Conservation (phyloP, 2,113 vertebrate species). For the Aptenodytes forsteri region DNA sequence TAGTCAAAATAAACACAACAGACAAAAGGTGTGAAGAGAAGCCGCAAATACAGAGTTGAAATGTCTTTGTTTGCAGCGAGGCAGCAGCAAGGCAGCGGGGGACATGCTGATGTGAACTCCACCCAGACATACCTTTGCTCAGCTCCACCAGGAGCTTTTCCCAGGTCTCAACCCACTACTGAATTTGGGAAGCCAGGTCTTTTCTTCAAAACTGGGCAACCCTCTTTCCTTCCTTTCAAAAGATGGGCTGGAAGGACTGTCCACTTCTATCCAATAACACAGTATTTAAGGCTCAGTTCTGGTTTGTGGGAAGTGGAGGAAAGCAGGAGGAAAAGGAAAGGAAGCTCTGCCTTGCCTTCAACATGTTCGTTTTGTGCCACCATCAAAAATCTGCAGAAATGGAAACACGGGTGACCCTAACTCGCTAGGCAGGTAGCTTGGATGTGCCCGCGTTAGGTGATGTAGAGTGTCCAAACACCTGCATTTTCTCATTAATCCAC, state of each 20-base stretch:
- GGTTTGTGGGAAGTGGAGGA: background rate
- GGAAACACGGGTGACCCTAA: background rate
- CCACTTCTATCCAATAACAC: background rate
- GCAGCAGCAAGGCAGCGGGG: background rate
- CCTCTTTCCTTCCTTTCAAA: background rate
- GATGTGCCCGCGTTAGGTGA: rapidly evolving
- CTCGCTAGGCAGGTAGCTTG: background rate
- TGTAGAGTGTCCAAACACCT: background rate
- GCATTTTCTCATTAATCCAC: background rate
- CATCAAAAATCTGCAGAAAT: background rate
- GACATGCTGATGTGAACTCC: background rate
- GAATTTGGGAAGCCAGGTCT: background rate
- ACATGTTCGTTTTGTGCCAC: rapidly evolving
- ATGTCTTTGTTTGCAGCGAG: background rate
- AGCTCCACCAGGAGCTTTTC: background rate
- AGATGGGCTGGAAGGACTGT: background rate
- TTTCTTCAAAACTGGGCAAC: background rate
- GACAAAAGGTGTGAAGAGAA: background rate
- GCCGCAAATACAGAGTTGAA: background rate
- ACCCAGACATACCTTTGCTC: background rate
- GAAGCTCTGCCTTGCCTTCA: background rate
- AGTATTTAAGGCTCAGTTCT: background rate
- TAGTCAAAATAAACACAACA: background rate
- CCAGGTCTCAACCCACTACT: background rate
- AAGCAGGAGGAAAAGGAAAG: background rate